These are phyloP conservation scores for Prolemur simus DNA, from an alignment of 2,113 vertebrate genomes.

Conservation along the genomic window DNA sequence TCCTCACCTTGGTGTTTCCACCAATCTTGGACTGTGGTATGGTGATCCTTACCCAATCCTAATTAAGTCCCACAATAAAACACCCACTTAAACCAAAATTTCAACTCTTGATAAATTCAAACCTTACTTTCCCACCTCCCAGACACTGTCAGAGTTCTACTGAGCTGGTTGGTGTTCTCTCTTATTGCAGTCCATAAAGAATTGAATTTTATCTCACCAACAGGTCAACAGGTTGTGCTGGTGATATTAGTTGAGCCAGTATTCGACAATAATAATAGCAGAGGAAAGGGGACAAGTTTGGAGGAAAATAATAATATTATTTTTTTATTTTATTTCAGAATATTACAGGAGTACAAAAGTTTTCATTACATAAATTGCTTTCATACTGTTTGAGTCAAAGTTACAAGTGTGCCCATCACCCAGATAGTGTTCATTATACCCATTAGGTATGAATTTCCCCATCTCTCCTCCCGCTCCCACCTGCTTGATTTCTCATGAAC, in stretches of 20 bases:
- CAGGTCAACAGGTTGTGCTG: background rate
- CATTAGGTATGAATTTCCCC: too few species aligned
- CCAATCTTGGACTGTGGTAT: background rate
- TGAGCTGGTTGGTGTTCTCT: background rate
- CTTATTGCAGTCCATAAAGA: background rate
- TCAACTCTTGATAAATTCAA: background rate
- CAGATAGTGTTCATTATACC: too few species aligned
- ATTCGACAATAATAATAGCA: background rate
- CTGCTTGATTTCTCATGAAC: too few species aligned
- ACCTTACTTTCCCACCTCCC: background rate
- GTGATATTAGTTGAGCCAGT: background rate
- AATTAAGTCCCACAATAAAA: background rate
- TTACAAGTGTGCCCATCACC: too few species aligned
- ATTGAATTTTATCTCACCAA: background rate
- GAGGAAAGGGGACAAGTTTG: background rate
- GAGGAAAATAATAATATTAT: background rate
- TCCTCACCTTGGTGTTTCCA: background rate
- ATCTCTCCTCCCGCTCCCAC: too few species aligned
- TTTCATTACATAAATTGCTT: too few species aligned
- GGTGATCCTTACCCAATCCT: fast-evolving
- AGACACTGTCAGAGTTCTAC: background rate
- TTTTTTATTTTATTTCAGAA: background rate
- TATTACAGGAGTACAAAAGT: too few species aligned
- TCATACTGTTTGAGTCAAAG: too few species aligned
- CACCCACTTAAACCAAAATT: background rate